A percentile compares a stretch with the other conserved stretches of the same genome.
phyloP scores from a whole-genome alignment of 2,888 invertebrate genomes.

The Strigamia crassipes region DNA sequence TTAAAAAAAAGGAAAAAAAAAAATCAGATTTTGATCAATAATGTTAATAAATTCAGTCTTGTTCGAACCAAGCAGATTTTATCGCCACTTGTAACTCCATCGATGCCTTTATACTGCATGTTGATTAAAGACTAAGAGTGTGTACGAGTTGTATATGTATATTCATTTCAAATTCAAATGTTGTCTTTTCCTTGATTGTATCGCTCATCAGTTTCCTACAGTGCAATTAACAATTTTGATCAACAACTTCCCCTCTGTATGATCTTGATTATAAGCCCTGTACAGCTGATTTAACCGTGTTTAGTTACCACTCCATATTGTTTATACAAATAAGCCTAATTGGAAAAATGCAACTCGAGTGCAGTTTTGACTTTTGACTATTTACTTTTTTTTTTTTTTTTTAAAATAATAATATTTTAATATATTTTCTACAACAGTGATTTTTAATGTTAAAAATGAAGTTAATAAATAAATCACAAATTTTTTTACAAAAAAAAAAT shows the following conservation, averaged over 20 bases:
- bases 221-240: conserved; percentile 33
- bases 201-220: conserved; percentile 1
- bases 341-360: not conserved
- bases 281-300: not conserved
- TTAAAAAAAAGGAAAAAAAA: not conserved
- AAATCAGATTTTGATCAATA: not conserved
- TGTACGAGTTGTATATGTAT: conserved; percentile 3
- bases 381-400: not conserved
- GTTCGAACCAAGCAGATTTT: not conserved
- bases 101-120: not conserved
- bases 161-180: conserved; percentile 31
- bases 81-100: conserved; percentile 11
- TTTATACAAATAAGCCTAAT: not conserved
- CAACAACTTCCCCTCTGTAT: not conserved
- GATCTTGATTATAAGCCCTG: not conserved
- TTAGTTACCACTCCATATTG: not conserved
- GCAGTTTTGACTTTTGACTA: not conserved
- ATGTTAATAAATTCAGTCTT: not conserved
- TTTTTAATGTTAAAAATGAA: too few species aligned
- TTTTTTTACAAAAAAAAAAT: not conserved
- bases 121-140: not conserved
- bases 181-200: conserved; percentile 25
- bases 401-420: not conserved
- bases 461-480: not conserved
- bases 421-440: not conserved